Conservation (phyloP, 30 jellyfish, hydroid and myxozoan species). For the Pseudorhiza aurosa region DNA sequence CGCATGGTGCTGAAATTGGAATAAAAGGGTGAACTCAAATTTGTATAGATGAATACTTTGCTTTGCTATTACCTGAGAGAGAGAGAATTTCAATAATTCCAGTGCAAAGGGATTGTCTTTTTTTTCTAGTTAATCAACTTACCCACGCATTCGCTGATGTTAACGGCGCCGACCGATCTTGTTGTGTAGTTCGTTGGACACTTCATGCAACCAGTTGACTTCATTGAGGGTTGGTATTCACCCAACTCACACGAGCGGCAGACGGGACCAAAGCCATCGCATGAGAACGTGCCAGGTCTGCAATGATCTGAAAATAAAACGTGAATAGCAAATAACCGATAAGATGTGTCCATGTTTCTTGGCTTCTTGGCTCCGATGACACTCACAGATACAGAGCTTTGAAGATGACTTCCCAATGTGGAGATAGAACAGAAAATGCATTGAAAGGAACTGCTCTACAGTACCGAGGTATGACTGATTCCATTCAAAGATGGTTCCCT, state of each 20-base stretch:
- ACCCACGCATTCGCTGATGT: slow-evolving; percentile 73
- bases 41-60: no score
- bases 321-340: no score
- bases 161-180: slow-evolving; percentile 58
- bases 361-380: not conserved
- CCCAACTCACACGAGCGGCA: slow-evolving; percentile 93
- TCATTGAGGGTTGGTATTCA: slow-evolving; percentile 65
- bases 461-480: not conserved
- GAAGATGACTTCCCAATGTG: no score
- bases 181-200: slow-evolving; percentile 86
- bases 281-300: slow-evolving; percentile 83
- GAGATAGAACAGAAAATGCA: no score
- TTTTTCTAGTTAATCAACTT: no score
- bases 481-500: not conserved
- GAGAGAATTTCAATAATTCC: no score
- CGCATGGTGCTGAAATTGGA: slow-evolving; percentile 69
- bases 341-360: not conserved
- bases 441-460: no score
- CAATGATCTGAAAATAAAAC: slow-evolving; percentile 59
- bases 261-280: slow-evolving; percentile 84
- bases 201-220: slow-evolving; percentile 48
- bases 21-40: no score
- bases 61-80: no score
- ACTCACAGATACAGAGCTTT: no score
- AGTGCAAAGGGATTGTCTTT: no score